Conservation (phyloP, 30 jellyfish, hydroid and myxozoan species). For the Pelagia noctiluca region DNA sequence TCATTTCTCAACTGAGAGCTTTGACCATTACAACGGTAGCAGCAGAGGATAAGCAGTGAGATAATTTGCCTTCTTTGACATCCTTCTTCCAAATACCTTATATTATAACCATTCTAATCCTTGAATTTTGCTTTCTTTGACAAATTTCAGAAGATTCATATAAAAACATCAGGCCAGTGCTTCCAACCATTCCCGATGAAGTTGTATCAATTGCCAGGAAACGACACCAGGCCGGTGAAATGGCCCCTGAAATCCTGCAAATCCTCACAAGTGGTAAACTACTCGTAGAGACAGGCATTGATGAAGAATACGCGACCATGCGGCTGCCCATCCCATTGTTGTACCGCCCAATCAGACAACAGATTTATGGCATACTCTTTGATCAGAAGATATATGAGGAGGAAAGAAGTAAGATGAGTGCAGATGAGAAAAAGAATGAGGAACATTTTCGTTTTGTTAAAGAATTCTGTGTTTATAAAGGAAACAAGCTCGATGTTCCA, state of each 20-base stretch:
- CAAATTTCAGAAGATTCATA: conserved; percentile 27
- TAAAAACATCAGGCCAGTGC: conserved; percentile 45
- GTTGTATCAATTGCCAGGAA: conserved; percentile 73
- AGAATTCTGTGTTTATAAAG: conserved; percentile 85
- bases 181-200: conserved; percentile 62
- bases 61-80: too few species aligned
- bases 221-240: conserved; percentile 90
- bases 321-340: conserved; percentile 89
- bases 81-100: too few species aligned
- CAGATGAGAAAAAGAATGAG: conserved; percentile 30
- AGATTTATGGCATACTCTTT: conserved; percentile 84
- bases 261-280: conserved; percentile 85
- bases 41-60: conserved; percentile 6
- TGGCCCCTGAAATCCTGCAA: conserved; percentile 86
- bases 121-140: too few species aligned
- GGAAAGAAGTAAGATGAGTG: conserved; percentile 1
- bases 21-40: too few species aligned
- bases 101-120: too few species aligned
- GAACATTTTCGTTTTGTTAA: conserved; percentile 48
- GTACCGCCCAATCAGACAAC: conserved; percentile 89
- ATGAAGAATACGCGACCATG: conserved; percentile 80
- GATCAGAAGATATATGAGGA: conserved; percentile 76
- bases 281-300: conserved; percentile 69
- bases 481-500: conserved; percentile 68
- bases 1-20: too few species aligned